Evolutionary conservation across 1,140 invertebrate species (phyloP).

Genomic region (Temnothorax longispinosus): DNA sequence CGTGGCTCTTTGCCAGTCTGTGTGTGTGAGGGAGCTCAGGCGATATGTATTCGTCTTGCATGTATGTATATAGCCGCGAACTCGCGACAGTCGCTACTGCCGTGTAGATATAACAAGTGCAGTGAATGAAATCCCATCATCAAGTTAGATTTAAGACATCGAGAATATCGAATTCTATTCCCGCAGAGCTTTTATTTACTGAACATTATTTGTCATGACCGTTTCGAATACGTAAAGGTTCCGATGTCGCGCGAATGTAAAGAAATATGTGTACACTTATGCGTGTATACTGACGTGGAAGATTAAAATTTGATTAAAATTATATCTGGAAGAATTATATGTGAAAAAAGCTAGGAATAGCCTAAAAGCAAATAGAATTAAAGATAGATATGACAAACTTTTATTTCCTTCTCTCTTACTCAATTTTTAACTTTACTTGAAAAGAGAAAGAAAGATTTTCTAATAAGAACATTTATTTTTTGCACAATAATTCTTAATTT

Average conservation of each 20-base stretch:
- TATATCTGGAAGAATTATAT: not conserved
- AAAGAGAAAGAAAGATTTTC: not conserved
- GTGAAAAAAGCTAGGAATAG: not conserved
- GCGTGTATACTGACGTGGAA: not conserved
- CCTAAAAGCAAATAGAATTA: not conserved
- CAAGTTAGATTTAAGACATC: constrained; percentile 28
- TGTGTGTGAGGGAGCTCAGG: not conserved
- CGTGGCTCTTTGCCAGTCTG: constrained; percentile 4
- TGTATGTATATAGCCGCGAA: not conserved
- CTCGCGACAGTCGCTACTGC: not conserved
- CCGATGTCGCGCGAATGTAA: not conserved
- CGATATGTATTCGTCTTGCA: constrained; percentile 12
- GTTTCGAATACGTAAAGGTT: not conserved
- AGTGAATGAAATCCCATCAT: constrained; percentile 19
- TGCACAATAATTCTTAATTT: not conserved
- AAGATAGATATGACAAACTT: not conserved
- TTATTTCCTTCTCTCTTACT: not conserved
- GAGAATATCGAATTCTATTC: not conserved
- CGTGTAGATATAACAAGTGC: not conserved
- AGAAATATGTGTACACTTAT: not conserved
- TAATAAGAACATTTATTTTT: constrained; percentile 27
- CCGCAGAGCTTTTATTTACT: not conserved
- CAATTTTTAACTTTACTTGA: not conserved
- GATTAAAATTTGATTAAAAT: not conserved
- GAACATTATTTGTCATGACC: not conserved